phyloP scores from a whole-genome alignment of 2,888 invertebrate genomes.

The Apotomis capreana region DNA sequence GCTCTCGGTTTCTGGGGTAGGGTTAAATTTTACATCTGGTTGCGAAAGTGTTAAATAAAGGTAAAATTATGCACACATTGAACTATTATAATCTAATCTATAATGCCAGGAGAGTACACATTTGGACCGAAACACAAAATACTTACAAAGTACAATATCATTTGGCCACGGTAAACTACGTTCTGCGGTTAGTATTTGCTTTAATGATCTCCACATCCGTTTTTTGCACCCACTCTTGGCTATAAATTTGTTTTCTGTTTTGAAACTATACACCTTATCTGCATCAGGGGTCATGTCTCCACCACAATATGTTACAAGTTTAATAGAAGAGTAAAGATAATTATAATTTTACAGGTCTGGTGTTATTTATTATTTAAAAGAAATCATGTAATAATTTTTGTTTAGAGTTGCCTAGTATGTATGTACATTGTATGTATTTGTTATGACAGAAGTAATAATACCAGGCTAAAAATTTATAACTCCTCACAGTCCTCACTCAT shows the following conservation, averaged over 20 bases:
- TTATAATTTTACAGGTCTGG: background rate
- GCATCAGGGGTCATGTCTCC: constrained; percentile 62
- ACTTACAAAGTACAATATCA: constrained; percentile 89
- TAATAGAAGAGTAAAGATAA: background rate
- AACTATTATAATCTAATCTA: too few species aligned
- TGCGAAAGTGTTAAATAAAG: too few species aligned
- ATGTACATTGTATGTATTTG: background rate
- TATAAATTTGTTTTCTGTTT: constrained; percentile 79
- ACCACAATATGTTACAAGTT: background rate
- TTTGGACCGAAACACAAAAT: background rate
- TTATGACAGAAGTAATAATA: constrained; percentile 14
- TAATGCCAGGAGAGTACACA: background rate
- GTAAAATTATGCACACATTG: too few species aligned
- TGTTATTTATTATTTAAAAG: too few species aligned
- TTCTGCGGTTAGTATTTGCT: constrained; percentile 93
- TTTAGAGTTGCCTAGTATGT: background rate
- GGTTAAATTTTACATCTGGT: too few species aligned
- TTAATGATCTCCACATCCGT: constrained; percentile 93
- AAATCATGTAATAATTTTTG: background rate
- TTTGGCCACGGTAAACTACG: constrained; percentile 90
- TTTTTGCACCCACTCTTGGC: constrained; percentile 87
- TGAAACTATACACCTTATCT: constrained; percentile 71
- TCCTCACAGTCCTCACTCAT: too few species aligned
- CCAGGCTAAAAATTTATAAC: background rate
- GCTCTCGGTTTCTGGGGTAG: too few species aligned